Conservation (phyloP, 2,888 invertebrate genomes). For the Pollenia amentaria region DNA sequence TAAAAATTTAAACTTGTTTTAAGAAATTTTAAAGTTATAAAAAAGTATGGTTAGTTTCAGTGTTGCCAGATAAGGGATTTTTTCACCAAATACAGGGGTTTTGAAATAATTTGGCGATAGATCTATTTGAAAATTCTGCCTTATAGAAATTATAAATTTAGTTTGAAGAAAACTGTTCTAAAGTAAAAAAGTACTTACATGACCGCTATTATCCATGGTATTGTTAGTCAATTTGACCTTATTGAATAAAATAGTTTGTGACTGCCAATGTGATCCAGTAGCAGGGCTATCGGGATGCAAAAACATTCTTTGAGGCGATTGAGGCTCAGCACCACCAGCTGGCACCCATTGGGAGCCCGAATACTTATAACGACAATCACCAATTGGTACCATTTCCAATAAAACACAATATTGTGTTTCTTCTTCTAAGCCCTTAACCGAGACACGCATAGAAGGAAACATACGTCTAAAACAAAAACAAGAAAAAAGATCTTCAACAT, state of each 20-base stretch:
- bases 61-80: too few species aligned
- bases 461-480: slow-evolving; percentile 89
- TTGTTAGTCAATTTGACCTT: slow-evolving; percentile 96
- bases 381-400: slow-evolving; percentile 91
- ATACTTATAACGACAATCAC: slow-evolving; percentile 92
- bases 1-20: too few species aligned
- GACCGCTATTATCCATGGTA: slow-evolving; percentile 90
- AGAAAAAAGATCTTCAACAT: background rate
- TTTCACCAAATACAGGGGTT: too few species aligned
- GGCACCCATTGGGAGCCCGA: slow-evolving; percentile 93
- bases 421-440: slow-evolving; percentile 91
- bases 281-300: slow-evolving; percentile 95
- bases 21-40: too few species aligned
- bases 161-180: background rate
- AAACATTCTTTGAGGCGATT: slow-evolving; percentile 90
- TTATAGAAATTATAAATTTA: background rate
- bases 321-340: slow-evolving; percentile 94
- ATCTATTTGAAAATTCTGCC: too few species aligned
- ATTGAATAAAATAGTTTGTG: slow-evolving; percentile 91
- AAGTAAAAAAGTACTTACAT: slow-evolving; percentile 86
- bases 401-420: slow-evolving; percentile 92
- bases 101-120: too few species aligned
- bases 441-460: slow-evolving; percentile 94
- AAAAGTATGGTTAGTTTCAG: too few species aligned
- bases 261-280: slow-evolving; percentile 94